Base-by-base conservation (phyloP, 2,888 invertebrate genomes). In the Diabrotica balteata region DNA sequence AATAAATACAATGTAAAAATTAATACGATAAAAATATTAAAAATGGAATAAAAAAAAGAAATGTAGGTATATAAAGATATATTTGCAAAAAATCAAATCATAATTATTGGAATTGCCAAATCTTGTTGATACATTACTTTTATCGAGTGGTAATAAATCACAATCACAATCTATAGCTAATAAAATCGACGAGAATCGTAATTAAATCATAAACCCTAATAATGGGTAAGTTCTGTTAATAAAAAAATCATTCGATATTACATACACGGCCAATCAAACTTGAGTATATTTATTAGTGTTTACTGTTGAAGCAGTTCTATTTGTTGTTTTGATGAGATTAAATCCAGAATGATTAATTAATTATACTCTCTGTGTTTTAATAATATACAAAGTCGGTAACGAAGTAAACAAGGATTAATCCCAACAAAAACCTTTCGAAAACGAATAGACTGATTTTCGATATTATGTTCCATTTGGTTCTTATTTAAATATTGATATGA, bases 251-350 rank as follows among this genome's bases (percentile, higher is more conserved):
- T 62, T 58, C 47, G 53, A 59, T 62, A 67, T 62, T 10, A 11
- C 55, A 57, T 47, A 55, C 61, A 59, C 61, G 62, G 65, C 70
- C 69, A 72, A 72, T 72, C 70, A 63, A 64, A 64, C 59, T 68
- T 49, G 63, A 69, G 66, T 65, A 62, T 69, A 68, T 68, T 72
- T 72, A 72, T 72, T 66, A 52, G 53, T 68, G 66, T 69, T 68
- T 67, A 61, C 63, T 59, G 65, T 72, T 68, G 63, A 66, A 66
- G 17, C 61, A 68, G 60, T 63, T 62, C 54, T 72, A 58, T 72
- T 72, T 70, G 70, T 68, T 67, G 66, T 69, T 67, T 67, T 63
- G 70, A 68, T 61, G 67, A 68, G 72, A 72, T 70, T 70, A 63
- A 70, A 72, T 65, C 50, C 66, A 8, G 61, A 66, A 68, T 70